A percentile compares a stretch with the other conserved stretches of the same genome.
Conservation (phyloP, 1,140 invertebrate species). For the Danaus melanippus region DNA sequence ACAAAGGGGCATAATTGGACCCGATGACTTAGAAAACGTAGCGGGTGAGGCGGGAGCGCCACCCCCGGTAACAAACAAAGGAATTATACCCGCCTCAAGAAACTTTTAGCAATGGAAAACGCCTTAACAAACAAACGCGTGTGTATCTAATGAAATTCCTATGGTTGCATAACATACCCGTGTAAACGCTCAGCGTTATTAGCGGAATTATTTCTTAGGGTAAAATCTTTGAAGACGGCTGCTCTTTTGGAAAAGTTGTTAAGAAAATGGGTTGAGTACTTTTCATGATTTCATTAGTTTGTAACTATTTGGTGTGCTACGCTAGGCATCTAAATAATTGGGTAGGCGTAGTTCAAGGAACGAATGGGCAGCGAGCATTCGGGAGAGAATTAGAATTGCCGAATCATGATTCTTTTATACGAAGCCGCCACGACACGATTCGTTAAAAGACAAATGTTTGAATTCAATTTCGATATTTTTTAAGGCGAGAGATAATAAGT, state of each 20-base stretch:
- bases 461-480: slow-evolving; percentile 67
- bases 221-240: slow-evolving; percentile 69
- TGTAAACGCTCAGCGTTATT: slow-evolving; percentile 61
- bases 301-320: slow-evolving; percentile 64
- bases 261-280: slow-evolving; percentile 71
- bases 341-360: slow-evolving; percentile 65
- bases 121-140: slow-evolving; percentile 72
- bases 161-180: slow-evolving; percentile 70
- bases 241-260: slow-evolving; percentile 70
- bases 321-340: slow-evolving; percentile 67
- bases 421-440: slow-evolving; percentile 63
- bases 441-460: slow-evolving; percentile 71
- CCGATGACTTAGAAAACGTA: slow-evolving; percentile 71
- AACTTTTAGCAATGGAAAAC: slow-evolving; percentile 73
- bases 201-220: slow-evolving; percentile 68
- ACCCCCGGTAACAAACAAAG: slow-evolving; percentile 68
- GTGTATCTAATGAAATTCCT: slow-evolving; percentile 73
- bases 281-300: slow-evolving; percentile 69
- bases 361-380: slow-evolving; percentile 69
- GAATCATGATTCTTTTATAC: slow-evolving; percentile 67
- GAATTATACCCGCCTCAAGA: slow-evolving; percentile 72
- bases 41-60: slow-evolving; percentile 55
- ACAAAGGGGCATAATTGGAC: slow-evolving; percentile 70
- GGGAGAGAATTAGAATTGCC: slow-evolving; percentile 61
- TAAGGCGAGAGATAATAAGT: slow-evolving; percentile 46